Evolutionary conservation across 2,888 invertebrate genomes (phyloP).

Genomic region (Brenthis ino): DNA sequence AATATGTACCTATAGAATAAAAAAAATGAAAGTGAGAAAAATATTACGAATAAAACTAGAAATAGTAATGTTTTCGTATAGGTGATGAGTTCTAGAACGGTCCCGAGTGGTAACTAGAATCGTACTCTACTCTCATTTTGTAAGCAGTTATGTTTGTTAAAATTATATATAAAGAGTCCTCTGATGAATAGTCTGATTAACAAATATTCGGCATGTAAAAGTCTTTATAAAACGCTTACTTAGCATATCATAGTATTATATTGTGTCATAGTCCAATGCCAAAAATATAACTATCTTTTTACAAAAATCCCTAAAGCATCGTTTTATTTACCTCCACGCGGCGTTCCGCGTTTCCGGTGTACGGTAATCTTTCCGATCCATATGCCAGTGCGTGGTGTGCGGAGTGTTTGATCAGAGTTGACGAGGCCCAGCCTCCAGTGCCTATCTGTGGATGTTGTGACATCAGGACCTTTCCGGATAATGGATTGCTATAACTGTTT

Average conservation of each 20-base stretch:
- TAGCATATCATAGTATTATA: slow-evolving; percentile 83
- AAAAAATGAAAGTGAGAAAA: slow-evolving; percentile 82
- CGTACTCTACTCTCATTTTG: slow-evolving; percentile 76
- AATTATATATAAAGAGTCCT: slow-evolving; percentile 81
- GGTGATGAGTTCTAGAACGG: slow-evolving; percentile 72
- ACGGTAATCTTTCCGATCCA: slow-evolving; percentile 16
- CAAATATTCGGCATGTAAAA: slow-evolving; percentile 82
- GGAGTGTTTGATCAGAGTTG: slow-evolving; percentile 17
- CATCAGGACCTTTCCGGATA: slow-evolving; percentile 24
- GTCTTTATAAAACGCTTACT: slow-evolving; percentile 83
- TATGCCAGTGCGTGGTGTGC: slow-evolving; percentile 36
- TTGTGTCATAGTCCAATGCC: slow-evolving; percentile 83
- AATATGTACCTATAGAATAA: slow-evolving; percentile 79
- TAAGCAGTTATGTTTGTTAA: slow-evolving; percentile 81
- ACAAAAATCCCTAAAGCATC: slow-evolving; percentile 78
- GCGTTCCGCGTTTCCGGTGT: slow-evolving; percentile 36
- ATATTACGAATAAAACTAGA: slow-evolving; percentile 79
- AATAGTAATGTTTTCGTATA: slow-evolving; percentile 79
- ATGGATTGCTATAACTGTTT: slow-evolving; percentile 28
- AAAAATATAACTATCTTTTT: slow-evolving; percentile 83
- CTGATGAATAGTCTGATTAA: slow-evolving; percentile 82
- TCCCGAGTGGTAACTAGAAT: slow-evolving; percentile 67
- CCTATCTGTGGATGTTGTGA: slow-evolving; percentile 21
- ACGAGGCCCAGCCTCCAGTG: slow-evolving; percentile 30
- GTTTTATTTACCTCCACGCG: slow-evolving; percentile 73